Evolutionary conservation across 2,113 vertebrate genomes (phyloP).

Genomic region (Diglossa brunneiventris): DNA sequence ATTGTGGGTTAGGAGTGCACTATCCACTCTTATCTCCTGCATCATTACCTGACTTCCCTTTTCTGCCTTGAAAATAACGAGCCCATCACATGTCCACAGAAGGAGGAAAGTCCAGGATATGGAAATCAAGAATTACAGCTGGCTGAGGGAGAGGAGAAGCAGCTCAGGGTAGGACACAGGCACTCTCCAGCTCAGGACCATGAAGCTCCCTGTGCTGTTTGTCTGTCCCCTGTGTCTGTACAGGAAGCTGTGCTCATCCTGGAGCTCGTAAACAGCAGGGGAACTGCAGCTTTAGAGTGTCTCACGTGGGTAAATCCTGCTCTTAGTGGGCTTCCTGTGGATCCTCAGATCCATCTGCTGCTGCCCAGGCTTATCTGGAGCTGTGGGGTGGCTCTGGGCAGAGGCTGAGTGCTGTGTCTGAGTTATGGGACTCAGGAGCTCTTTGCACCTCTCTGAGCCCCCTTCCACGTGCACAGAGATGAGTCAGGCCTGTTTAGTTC

Average conservation of each 20-base stretch:
- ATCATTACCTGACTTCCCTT: background rate
- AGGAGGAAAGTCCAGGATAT: background rate
- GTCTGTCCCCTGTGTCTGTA: rapidly evolving
- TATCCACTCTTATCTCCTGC: background rate
- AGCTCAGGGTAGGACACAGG: background rate
- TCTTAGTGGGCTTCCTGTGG: background rate
- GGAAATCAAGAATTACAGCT: background rate
- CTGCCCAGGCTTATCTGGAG: background rate
- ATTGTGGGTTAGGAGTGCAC: background rate
- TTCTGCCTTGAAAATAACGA: background rate
- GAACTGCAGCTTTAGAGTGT: background rate
- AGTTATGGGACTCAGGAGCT: background rate
- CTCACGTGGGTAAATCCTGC: background rate
- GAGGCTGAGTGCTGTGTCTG: rapidly evolving
- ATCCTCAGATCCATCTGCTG: background rate
- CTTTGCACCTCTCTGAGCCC: background rate
- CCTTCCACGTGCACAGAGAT: background rate
- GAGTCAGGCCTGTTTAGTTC: background rate
- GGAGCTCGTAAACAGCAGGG: background rate
- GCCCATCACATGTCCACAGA: background rate
- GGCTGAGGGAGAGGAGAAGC: background rate
- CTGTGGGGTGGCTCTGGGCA: rapidly evolving
- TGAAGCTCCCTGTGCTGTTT: background rate
- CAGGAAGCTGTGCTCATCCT: background rate
- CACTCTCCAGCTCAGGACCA: background rate